Base-by-base conservation (phyloP, 2,888 invertebrate species). In the Gasteruption jaculator region DNA sequence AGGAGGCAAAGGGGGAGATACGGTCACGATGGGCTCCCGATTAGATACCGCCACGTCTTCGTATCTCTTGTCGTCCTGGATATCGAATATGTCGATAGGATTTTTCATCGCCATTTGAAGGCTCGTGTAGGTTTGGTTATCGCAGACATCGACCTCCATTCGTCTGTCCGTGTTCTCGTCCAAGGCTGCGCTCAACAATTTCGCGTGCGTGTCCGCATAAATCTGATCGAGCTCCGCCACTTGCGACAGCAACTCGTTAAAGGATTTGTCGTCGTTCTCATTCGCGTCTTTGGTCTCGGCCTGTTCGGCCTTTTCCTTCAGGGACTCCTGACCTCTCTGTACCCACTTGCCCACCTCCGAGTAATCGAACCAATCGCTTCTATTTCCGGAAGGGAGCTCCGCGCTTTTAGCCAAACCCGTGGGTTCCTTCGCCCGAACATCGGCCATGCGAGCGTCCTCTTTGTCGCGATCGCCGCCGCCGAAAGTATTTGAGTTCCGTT, bases 61-160 rank as follows among this genome's bases (percentile, higher is more conserved):
- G 60, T 81, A 80, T 26, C 62, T 54, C 1, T 68, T 61, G 33
- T 70, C 65, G 1, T 73, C 71, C n/a, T 71, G 71, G 1, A 73
- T 67, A 35, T 76, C 76, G 26, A 71, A 56, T 44, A 86, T 78
- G 16, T 77, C 74, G 2, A 88, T 73, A 0, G 90, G 90, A 70
- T 91, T 89, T 67, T 83, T 87, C 73, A 90, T 90, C 0, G 91
- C 91, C 61, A 87, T 76, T 62, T 91, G 91, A 38, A 91, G 72
- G 61, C 90, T 90, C 1, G 87, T 85, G 60, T 91, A 91, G 0
- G 88, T 88, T 43, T 85, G 84, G 21, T 84, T 78, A 57, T 90
- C 90, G 26, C 81, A 81, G 49, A 86, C 86, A 27, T 82, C 84
- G 1, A 73, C 55, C 30, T 82, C 82, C 65, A 75, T 72, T 27